These are phyloP conservation scores for Setophaga kirtlandii DNA, from an alignment of 2,113 vertebrate genomes.

Conservation along the genomic window DNA sequence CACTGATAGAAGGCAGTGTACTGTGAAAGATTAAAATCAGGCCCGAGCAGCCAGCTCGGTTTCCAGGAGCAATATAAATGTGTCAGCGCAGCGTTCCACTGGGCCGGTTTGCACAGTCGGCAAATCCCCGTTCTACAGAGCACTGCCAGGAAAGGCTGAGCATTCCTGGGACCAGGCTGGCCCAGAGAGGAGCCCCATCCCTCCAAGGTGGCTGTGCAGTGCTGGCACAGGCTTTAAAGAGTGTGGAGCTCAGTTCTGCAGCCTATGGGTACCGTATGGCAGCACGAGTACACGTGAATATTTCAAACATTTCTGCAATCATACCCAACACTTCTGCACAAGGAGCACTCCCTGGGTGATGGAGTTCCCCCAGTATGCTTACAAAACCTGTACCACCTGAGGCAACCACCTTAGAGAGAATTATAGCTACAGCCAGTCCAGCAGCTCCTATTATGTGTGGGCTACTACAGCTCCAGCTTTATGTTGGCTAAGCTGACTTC, in stretches of 20 bases:
- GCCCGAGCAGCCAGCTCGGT: not conserved
- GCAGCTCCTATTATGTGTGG: not conserved
- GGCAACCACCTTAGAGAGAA: accelerated
- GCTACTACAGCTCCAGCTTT: not conserved
- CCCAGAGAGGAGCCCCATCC: not conserved
- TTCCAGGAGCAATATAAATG: not conserved
- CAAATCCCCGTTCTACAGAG: not conserved
- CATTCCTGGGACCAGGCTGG: not conserved
- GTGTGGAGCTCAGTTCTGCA: not conserved
- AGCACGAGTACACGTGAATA: accelerated
- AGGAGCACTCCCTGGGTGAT: not conserved
- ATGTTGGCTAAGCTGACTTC: not conserved
- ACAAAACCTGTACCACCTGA: not conserved
- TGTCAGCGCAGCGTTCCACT: accelerated
- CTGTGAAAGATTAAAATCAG: not conserved
- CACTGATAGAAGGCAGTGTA: not conserved
- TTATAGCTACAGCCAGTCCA: not conserved
- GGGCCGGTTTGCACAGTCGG: accelerated
- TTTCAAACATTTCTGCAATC: not conserved
- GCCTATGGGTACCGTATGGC: accelerated
- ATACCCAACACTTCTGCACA: not conserved
- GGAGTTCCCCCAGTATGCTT: not conserved
- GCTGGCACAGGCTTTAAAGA: not conserved
- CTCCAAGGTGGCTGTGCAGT: not conserved
- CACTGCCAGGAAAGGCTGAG: not conserved